Conservation (phyloP, 2,888 invertebrate genomes). For the Saturnia pavonia region DNA sequence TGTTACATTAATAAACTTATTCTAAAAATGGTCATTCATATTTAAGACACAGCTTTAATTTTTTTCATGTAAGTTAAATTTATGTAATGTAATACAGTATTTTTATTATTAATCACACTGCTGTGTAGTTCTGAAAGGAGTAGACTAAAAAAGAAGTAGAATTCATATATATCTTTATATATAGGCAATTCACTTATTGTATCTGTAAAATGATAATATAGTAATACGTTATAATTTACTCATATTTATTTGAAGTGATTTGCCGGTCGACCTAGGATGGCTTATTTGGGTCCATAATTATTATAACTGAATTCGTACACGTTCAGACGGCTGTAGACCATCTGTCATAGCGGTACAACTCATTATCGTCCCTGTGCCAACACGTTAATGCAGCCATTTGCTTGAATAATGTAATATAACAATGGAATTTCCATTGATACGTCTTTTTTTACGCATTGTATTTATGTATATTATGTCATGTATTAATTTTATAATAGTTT, state of each 20-base stretch:
- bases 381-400: conserved; percentile 15
- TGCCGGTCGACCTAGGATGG: not conserved
- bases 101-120: no score
- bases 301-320: conserved; percentile 11
- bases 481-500: not conserved
- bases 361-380: conserved; percentile 11
- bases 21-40: no score
- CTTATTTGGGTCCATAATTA: conserved; percentile 8
- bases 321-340: not conserved
- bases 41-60: no score
- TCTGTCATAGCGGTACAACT: conserved; percentile 16
- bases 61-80: no score
- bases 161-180: no score
- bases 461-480: not conserved
- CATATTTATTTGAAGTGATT: not conserved
- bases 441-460: conserved; percentile 13
- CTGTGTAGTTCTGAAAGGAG: no score
- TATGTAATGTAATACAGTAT: no score
- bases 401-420: conserved; percentile 10
- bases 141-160: no score
- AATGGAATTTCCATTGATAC: conserved; percentile 14
- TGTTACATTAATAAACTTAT: no score
- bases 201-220: no score
- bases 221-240: no score
- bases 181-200: no score